Evolutionary conservation across 2,888 invertebrate species (phyloP).

Genomic region (Apamea crenata): DNA sequence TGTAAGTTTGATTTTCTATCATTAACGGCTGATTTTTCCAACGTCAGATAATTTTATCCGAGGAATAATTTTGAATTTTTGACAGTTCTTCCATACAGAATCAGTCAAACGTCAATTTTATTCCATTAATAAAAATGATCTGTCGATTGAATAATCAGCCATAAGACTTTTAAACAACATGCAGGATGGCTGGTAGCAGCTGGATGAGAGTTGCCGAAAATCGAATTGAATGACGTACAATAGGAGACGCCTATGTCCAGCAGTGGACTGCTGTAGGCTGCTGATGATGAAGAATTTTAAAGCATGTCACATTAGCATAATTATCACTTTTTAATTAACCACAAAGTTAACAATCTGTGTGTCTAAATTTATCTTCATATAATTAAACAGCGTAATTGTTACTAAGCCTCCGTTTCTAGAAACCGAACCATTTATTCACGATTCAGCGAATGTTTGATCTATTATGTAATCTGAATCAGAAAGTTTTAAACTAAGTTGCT

Average conservation of each 20-base stretch:
- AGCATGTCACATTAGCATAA: background rate
- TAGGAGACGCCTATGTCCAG: no score
- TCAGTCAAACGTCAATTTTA: no score
- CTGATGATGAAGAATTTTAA: background rate
- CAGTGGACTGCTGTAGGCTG: no score
- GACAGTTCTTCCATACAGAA: no score
- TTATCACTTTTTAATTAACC: background rate
- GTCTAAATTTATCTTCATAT: background rate
- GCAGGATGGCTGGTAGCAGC: no score
- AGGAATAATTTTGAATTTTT: no score
- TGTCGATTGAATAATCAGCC: no score
- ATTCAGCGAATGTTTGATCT: background rate
- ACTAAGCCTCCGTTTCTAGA: background rate
- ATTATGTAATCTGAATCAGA: background rate
- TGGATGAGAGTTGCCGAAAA: no score
- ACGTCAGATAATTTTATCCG: no score
- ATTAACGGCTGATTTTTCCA: background rate
- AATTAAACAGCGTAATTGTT: background rate
- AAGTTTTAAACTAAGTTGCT: conserved; percentile 3
- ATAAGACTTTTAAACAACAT: no score
- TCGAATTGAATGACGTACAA: no score
- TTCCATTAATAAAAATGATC: no score
- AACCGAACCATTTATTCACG: background rate
- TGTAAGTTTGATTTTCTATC: background rate
- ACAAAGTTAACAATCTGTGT: background rate